phyloP scores from a whole-genome alignment of 1,140 invertebrate species.

The Parasteatoda tepidariorum region DNA sequence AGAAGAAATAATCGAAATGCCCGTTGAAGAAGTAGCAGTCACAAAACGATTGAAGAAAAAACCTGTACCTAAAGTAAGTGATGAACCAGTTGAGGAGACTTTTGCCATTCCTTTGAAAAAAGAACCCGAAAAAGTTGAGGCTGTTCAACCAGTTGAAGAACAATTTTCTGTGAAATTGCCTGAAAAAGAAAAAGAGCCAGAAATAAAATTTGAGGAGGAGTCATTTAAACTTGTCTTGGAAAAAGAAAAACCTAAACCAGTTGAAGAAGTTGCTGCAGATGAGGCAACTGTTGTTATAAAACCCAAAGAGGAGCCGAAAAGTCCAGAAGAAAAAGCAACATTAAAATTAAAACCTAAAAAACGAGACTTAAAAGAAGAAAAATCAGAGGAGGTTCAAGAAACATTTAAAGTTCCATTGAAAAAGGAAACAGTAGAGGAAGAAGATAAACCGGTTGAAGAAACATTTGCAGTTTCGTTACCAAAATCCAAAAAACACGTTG shows the following conservation, averaged over 20 bases:
- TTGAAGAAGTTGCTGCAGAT: conserved; percentile 49
- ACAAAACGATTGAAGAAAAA: conserved; percentile 57
- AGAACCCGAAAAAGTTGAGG: conserved; percentile 68
- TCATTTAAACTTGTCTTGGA: conserved; percentile 16
- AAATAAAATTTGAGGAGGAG: conserved; percentile 38
- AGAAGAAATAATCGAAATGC: conserved; percentile 74
- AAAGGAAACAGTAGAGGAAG: background rate
- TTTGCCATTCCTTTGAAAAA: conserved; percentile 66
- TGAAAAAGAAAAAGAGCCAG: conserved; percentile 64
- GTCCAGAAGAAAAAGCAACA: conserved; percentile 23
- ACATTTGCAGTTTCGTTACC: conserved; percentile 67
- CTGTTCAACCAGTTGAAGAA: conserved; percentile 61
- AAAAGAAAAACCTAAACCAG: conserved; percentile 39
- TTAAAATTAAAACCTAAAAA: conserved; percentile 49
- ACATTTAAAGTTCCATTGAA: conserved; percentile 28
- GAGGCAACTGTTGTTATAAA: conserved; percentile 43
- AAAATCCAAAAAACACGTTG: conserved; percentile 63
- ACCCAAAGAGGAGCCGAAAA: conserved; percentile 33
- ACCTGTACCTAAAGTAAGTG: conserved; percentile 28
- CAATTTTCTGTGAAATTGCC: conserved; percentile 66
- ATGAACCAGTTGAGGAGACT: conserved; percentile 61
- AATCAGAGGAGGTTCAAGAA: conserved; percentile 23
- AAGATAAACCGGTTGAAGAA: conserved; percentile 51
- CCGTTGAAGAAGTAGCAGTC: conserved; percentile 71
- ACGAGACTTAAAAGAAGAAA: background rate